Percentiles rank a stretch among this genome's conserved stretches.
phyloP scores from a whole-genome alignment of 2,888 invertebrate species.

The Mechanitis mazaeus region DNA sequence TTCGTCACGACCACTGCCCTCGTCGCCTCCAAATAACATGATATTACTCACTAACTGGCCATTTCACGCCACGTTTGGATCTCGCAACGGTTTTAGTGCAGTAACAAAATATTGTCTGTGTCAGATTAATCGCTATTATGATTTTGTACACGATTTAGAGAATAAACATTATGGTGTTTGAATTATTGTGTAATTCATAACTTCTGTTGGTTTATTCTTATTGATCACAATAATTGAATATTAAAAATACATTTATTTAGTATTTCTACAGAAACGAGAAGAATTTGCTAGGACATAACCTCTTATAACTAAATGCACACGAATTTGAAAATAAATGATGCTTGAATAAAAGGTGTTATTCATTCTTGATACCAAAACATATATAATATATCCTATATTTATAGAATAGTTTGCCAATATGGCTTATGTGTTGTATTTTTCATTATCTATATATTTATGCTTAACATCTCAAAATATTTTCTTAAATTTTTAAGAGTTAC shows the following conservation, averaged over 20 bases:
- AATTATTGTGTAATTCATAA: neutral
- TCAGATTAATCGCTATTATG: constrained; percentile 35
- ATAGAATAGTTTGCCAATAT: too few relatives aligned
- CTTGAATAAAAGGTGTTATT: too few relatives aligned
- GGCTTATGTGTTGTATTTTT: too few relatives aligned
- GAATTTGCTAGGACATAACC: too few relatives aligned
- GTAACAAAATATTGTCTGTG: constrained; percentile 42
- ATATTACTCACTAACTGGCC: constrained; percentile 73
- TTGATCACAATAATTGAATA: neutral
- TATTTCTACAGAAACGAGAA: too few relatives aligned
- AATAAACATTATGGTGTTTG: constrained; percentile 26
- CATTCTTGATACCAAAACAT: too few relatives aligned
- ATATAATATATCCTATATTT: too few relatives aligned
- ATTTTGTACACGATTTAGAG: constrained; percentile 31
- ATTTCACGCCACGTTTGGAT: constrained; percentile 66
- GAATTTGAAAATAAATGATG: too few relatives aligned
- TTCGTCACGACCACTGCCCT: constrained; percentile 65
- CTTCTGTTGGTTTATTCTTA: neutral
- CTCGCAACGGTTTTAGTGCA: constrained; percentile 43
- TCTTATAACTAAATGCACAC: too few relatives aligned
- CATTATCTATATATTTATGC: too few relatives aligned
- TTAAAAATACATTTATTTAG: neutral
- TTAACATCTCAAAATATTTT: too few relatives aligned
- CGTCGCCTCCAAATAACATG: constrained; percentile 69
- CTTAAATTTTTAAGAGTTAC: too few relatives aligned